Evolutionary conservation across 2,888 invertebrate genomes (phyloP), one percentile per base, ranked within the genome.

Genomic region (Choristoneura rosaceana): DNA sequence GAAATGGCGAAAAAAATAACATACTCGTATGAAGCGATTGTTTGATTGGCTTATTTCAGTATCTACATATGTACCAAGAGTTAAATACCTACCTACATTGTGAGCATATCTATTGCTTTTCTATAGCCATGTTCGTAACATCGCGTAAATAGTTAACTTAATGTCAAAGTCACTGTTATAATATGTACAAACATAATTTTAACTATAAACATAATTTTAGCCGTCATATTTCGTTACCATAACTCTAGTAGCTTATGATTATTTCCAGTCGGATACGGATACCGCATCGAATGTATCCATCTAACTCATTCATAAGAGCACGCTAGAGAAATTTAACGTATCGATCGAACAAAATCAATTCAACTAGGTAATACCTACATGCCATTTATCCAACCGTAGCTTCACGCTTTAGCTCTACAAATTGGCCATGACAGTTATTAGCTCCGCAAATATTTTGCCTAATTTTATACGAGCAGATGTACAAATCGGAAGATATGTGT

Each of bases 271-370:
- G 3, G 25, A 67, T 52, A 47, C 43, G 47, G n/a, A 67, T 52
- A 47, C 43, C 61, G 61, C 43, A 38, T 45, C 66, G 17, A 67
- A 52, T 67, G 45, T 34, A 9, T 25, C 43, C 71, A 47, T 55
- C 43, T 66, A 55, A 62, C 62, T 67, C 67, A 55, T 71, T 66
- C 61, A 50, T 66, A 33, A 50, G 17, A 52, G 34, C 71, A 71
- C 55, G 62, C 45, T 34, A 59, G 60, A 38, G 55, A 14, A 47
- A 68, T 68, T 67, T 38, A 71, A 62, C 43, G 34, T 45, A 62
- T 67, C 67, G 62, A 45, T 61, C 3, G 50, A 38, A 69, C 3
- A 34, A 38, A 73, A 73, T 73, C 52, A 63, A 73, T 59, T 73
- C 52, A 59, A 59, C 58, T 43, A 41, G 38, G 38, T 38, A 38